These are phyloP conservation scores for Villa cingulata DNA, from an alignment of 2,888 invertebrate species.

Conservation along the genomic window DNA sequence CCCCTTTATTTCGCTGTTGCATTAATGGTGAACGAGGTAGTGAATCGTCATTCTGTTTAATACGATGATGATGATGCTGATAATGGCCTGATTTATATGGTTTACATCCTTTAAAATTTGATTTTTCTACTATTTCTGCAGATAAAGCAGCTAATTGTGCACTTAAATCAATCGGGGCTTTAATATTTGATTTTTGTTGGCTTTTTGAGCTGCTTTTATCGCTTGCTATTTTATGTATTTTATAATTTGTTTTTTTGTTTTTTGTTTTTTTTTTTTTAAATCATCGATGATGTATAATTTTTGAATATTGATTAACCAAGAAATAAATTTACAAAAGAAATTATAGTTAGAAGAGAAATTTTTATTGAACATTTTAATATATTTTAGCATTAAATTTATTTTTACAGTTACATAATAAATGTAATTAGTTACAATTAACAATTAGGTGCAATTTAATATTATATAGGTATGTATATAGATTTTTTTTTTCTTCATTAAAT, in stretches of 20 bases:
- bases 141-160: slow-evolving; percentile 18
- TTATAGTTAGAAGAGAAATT: too few species aligned
- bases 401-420: too few species aligned
- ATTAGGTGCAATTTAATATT: too few species aligned
- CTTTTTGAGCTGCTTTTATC: slow-evolving; percentile 13
- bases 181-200: slow-evolving; percentile 9
- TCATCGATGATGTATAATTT: too few species aligned
- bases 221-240: slow-evolving; percentile 9
- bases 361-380: too few species aligned
- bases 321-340: too few species aligned
- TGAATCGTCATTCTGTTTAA: slow-evolving; percentile 3
- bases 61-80: slow-evolving; percentile 13
- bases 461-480: too few species aligned
- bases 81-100: slow-evolving; percentile 19
- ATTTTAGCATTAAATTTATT: too few species aligned
- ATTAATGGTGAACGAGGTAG: slow-evolving; percentile 17
- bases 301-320: too few species aligned
- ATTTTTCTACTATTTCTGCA: slow-evolving; percentile 18
- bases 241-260: not conserved
- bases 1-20: too few species aligned
- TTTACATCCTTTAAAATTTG: slow-evolving; percentile 18
- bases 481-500: too few species aligned
- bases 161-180: slow-evolving; percentile 12
- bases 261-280: not conserved
- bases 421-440: too few species aligned